Base-by-base conservation (phyloP, 37 sponge, comb jelly and placozoan species). In the Tethya wilhelma region DNA sequence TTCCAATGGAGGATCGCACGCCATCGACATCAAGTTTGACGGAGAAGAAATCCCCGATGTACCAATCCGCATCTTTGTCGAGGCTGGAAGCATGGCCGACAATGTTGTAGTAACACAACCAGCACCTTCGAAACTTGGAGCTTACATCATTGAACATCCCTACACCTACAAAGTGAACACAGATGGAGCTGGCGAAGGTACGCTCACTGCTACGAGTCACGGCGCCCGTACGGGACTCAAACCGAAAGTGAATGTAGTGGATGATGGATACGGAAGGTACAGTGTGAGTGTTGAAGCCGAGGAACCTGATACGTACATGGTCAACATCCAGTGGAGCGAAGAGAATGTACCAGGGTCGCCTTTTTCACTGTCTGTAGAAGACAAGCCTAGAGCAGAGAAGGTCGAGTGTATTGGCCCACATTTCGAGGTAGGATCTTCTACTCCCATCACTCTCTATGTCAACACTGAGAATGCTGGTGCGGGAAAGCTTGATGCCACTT, bases 341-440 rank as follows among this genome's bases (percentile, higher is more conserved):
- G 89, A 87, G 44, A 59, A 82, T 39, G 87, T 91, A 22, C 79
- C 91, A 0, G 83, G 79, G 1, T 91, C 87, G 0, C 91, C 91
- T 5, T 86, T 91, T 68, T 70, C 74, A 44, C 72, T 93, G 3
- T 12, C 67, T 17, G 59, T 87, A 1, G 86, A 85, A 44, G 79
- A 70, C 46, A 77, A 71, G 45, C 86, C 86, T 71, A 25, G 60
- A 1, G 69, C 83, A 36, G 74, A 80, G 44, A 81, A 71, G 28
- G 78, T 82, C 8, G 41, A 33, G 23, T 75, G 76, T n/a, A 46
- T 38, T 1, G 82, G 87, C 0, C 91, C 91, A 2, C 64, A 81
- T 36, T 74, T 44, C 67, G 33, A 59, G 7, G 44, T 79, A 1
- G 86, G 72, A 6, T 80, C 82, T n/a, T 30, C 60, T 28, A 60